Conservation (phyloP, 2,113 vertebrate species). For the Setophaga petechia region DNA sequence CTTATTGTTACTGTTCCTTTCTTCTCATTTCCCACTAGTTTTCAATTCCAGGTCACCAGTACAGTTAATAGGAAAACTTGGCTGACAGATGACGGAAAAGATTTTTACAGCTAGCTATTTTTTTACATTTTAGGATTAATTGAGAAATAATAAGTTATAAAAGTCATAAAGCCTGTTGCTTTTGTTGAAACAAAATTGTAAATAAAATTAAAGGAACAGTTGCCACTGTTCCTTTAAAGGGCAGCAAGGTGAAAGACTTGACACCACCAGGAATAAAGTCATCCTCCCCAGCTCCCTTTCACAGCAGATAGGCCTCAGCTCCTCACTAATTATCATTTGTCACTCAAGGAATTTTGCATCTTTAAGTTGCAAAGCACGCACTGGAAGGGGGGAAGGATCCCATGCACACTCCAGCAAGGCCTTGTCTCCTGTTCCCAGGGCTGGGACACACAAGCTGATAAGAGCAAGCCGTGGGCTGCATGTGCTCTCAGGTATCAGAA, state of each 20-base stretch:
- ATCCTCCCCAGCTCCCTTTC: background rate
- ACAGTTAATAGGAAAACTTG: background rate
- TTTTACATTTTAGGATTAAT: background rate
- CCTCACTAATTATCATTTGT: constrained; percentile 35
- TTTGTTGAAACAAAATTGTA: background rate
- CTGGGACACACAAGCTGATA: constrained; percentile 15
- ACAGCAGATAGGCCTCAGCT: constrained; percentile 22
- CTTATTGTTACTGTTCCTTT: background rate
- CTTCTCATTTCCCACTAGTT: background rate
- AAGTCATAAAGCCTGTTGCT: background rate
- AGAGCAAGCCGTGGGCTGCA: background rate
- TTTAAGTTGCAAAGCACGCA: constrained; percentile 54
- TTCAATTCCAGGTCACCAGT: background rate
- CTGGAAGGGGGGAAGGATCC: background rate
- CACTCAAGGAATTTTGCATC: constrained; percentile 30
- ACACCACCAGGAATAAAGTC: background rate
- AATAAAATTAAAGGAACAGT: background rate
- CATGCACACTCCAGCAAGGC: background rate
- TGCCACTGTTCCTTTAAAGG: background rate
- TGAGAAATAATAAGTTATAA: background rate
- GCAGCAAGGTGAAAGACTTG: background rate
- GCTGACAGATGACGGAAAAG: accelerated
- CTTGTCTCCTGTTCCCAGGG: background rate
- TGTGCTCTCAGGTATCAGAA: background rate
- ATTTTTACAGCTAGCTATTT: background rate